Base-by-base conservation (phyloP, 2,888 invertebrate genomes). In the Endotricha flammealis region DNA sequence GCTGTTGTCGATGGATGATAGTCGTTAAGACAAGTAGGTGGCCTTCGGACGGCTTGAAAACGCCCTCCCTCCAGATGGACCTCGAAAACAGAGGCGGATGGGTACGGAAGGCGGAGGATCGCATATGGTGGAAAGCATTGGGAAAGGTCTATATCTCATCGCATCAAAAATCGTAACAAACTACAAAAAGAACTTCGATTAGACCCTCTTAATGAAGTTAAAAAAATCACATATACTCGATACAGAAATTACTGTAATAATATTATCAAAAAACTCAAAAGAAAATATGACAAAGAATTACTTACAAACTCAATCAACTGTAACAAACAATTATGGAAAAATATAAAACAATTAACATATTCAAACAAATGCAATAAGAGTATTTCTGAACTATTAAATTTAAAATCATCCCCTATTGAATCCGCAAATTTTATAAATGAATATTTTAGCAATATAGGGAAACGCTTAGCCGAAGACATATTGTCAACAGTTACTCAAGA, bases 221-320 rank as follows among this genome's bases (percentile, higher is more conserved):
- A 28, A 28, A 20, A 20, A 12, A 20, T n/a, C n/a, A 34, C 33
- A 1, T 34, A 28, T 25, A 20, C 2, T 1, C 17, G 33, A 11
- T 34, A 34, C 20, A 25, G 33, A 12, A 27, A 34, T 12, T 28
- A 12, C 9, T 20, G 25, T 3, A 28, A 11, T 12, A 34, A 34
- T 27, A n/a, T 34, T 1, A 7, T 28, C n/a, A 34, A 28, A 17
- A 34, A 34, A 34, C 4, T 20, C 1, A 34, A 28, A 8, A 25
- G 28, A 2, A 7, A 11, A 20, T 29, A 24, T 24, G 20, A 31
- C 10, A 8, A 7, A 29, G 10, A 35, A 12, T 10, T 9, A 12
- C 6, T 25, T 1, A 28, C 17, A 5, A 3, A 6, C 7, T 30
- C 30, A 7, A 11, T 10, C 2, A 31, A 28, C 4, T 28, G 28